Evolutionary conservation across 1,140 invertebrate genomes (phyloP), one percentile per base, ranked within the genome.

Genomic region (Drosophila sulfurigaster): DNA sequence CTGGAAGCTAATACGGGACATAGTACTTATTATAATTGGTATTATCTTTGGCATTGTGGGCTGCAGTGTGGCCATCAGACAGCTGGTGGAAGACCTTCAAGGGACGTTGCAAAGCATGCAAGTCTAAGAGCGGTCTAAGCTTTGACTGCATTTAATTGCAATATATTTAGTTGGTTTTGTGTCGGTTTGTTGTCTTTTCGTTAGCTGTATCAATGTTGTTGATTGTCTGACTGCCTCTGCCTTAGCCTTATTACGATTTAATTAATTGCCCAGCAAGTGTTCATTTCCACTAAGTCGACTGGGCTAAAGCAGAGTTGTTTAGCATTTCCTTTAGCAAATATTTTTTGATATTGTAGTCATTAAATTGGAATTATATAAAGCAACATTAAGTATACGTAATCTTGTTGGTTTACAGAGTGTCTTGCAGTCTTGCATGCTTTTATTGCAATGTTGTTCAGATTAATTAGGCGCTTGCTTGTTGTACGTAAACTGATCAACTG

Each of bases 261-360:
- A 86, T 86, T 86, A 86, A 87, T 79, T 81, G 71, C 70, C 67
- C 65, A 66, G 64, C 67, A 69, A 83, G 76, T 80, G 51, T 54
- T 74, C 65, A 67, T 78, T 63, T 57, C 25, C 32, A 68, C 57
- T 78, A 70, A 85, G 65, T 63, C 38, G 46, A 13, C 65, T 52
- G 59, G 70, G 6, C 79, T 73, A 77, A 81, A 46, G 71, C 41
- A 20, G 28, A 28, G 45, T 49, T 79, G 81, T 48, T 35, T 20
- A 45, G 28, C 25, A 32, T n/a, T 54, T 54, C 1, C 13, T 7
- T 32, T 32, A 7, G 30, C 6, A 32, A 32, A 32, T 38, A 38
- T 38, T 38, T 38, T 38, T 10, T 38, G 35, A 38, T 38, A 38
- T 32, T 32, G 30, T 2, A 32, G 30, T 25, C 20, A 32, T 32